Evolutionary conservation across 2,113 vertebrate genomes (phyloP), one percentile per base, ranked within the genome.

Genomic region (Artemisiospiza belli): DNA sequence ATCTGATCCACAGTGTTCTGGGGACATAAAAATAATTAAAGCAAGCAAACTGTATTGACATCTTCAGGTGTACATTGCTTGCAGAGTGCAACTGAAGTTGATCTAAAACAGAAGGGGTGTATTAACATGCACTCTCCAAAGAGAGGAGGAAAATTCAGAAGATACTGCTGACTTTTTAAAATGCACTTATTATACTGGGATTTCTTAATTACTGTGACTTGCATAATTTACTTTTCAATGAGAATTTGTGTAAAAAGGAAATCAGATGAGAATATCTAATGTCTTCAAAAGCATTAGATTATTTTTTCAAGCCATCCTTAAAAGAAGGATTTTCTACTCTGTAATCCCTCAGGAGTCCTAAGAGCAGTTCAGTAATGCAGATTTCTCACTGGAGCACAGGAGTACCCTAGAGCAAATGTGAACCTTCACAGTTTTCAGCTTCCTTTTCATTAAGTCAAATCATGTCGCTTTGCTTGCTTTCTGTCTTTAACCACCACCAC

Each of bases 201-300:
- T 69, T 90, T 91, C 44, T 94, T 90, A 92, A 85, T 94, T 92
- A 70, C 46, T 27, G 12, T 59, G 39, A 80, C 78, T 92, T 19
- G 31, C 47, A 70, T 76, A 1, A 57, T 92, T 89, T 95, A 77
- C n/a, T 70, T 87, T 95, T 78, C 87, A 57, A 67, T 87, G 77
- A 90, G 44, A 85, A 67, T 64, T 78, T 74, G 21, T 81, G 51
- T 70, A 55, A 69, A 82, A 89, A 76, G 62, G 30, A 89, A 92
- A 83, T 84, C 14, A 87, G 89, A 80, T 70, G 31, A 70, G 51
- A 66, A 27, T 76, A 88, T 37, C 39, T 81, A 46, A 55, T 77
- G 19, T 51, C 68, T 80, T 89, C 67, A 85, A 66, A 87, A 84
- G 44, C 63, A 46, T 28, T 70, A 30, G 63, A 59, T 70, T 77